A percentile compares a stretch with the other conserved stretches of the same genome.
Evolutionary conservation across 2,888 invertebrate genomes (phyloP).

Genomic region (Eupithecia abbreviata): DNA sequence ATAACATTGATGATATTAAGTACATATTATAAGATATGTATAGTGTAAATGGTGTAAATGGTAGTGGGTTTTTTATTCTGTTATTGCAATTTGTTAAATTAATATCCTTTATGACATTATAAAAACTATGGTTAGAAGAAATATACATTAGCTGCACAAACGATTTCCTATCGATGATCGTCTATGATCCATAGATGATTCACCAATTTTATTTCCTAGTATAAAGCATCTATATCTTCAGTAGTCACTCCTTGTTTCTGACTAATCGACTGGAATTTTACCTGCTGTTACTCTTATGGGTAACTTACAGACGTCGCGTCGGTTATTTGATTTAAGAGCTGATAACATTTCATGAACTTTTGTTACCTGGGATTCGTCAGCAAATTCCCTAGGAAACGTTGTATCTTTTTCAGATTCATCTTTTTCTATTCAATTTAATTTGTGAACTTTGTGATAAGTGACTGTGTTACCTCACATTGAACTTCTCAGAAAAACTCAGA

Average conservation of each 20-base stretch:
- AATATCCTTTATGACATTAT: too few relatives aligned
- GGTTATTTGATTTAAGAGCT: not conserved
- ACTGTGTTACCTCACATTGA: not conserved
- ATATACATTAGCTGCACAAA: not conserved
- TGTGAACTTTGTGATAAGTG: not conserved
- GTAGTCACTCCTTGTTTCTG: slow-evolving; percentile 32
- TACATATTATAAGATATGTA: too few relatives aligned
- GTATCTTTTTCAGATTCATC: too few relatives aligned
- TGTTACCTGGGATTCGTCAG: not conserved
- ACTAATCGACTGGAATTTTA: slow-evolving; percentile 46
- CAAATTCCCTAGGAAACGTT: not conserved
- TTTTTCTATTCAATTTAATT: not conserved
- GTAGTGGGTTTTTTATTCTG: too few relatives aligned
- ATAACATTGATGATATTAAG: not conserved
- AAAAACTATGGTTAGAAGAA: not conserved
- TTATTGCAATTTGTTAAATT: too few relatives aligned
- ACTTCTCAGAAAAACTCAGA: not conserved
- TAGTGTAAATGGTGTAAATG: too few relatives aligned
- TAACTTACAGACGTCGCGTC: slow-evolving; percentile 23
- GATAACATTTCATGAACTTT: slow-evolving; percentile 12
- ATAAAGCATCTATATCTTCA: slow-evolving; percentile 17
- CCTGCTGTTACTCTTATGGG: not conserved
- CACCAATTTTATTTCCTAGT: slow-evolving; percentile 16
- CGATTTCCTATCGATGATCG: not conserved
- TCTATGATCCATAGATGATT: slow-evolving; percentile 5